Evolutionary conservation across 2,888 invertebrate species (phyloP).

Genomic region (Adineta ricciae): DNA sequence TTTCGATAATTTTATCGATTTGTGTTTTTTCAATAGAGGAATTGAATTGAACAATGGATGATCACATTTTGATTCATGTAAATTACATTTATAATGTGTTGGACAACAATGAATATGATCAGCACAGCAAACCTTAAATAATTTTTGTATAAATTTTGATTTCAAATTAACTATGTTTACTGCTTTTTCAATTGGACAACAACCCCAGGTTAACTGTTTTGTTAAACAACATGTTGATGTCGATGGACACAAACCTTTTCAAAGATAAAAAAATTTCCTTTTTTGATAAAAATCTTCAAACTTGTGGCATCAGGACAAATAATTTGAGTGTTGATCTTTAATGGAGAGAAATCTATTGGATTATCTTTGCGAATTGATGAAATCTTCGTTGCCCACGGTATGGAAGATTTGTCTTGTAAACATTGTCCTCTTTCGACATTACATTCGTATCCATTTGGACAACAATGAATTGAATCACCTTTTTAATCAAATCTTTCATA

Average conservation of each 20-base stretch:
- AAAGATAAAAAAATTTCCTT: neutral
- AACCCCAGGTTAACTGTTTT: neutral
- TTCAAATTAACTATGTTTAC: neutral
- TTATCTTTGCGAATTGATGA: neutral
- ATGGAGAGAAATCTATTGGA: neutral
- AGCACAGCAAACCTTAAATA: neutral
- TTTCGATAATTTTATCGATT: neutral
- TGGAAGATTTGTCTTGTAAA: neutral
- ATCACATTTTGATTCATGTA: slow-evolving; percentile 13
- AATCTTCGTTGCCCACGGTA: neutral
- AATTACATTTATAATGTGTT: slow-evolving; percentile 9
- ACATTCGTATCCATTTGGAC: neutral
- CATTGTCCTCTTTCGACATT: neutral
- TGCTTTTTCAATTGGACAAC: slow-evolving; percentile 7
- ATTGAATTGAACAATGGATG: neutral
- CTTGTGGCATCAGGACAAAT: slow-evolving; percentile 18
- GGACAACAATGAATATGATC: slow-evolving; percentile 15
- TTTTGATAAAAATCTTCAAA: neutral
- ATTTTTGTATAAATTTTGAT: neutral
- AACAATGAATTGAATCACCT: slow-evolving; percentile 10
- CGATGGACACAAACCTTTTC: neutral
- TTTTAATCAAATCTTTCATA: neutral
- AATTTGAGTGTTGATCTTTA: neutral
- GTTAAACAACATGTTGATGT: slow-evolving; percentile 18
- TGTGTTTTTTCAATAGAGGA: neutral